Conservation (phyloP, 37 sponge, comb jelly and placozoan species). For the Beroe ovata region DNA sequence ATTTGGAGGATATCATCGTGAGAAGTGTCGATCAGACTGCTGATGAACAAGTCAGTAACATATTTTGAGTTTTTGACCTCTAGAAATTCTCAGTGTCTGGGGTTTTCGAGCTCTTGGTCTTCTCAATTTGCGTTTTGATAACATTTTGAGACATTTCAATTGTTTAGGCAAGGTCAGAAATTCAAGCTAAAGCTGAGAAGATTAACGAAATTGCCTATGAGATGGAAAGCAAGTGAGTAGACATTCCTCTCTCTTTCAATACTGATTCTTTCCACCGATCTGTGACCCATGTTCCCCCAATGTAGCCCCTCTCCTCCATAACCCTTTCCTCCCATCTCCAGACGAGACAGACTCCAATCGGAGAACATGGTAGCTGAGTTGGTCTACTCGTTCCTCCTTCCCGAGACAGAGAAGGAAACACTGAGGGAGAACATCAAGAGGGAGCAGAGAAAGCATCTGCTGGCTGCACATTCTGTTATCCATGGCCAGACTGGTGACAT, state of each 20-base stretch:
- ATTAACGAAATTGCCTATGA: conserved; percentile 85
- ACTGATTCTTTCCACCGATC: background rate
- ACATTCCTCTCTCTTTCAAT: conserved; percentile 3
- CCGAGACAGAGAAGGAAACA: conserved; percentile 90
- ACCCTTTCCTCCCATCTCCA: conserved; percentile 10
- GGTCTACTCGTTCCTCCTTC: conserved; percentile 92
- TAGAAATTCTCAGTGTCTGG: too few relatives aligned
- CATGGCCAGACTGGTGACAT: conserved; percentile 68
- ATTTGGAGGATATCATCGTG: conserved; percentile 91
- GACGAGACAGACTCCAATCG: conserved; percentile 50
- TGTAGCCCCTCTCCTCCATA: conserved; percentile 1
- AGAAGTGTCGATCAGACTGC: conserved; percentile 78
- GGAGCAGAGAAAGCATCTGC: conserved; percentile 71
- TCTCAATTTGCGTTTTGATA: too few relatives aligned
- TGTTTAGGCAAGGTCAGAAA: conserved; percentile 78
- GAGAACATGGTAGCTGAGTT: conserved; percentile 84
- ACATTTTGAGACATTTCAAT: too few relatives aligned
- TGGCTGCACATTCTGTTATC: conserved; percentile 89
- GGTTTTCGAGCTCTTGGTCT: too few relatives aligned
- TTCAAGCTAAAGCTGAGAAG: conserved; percentile 75
- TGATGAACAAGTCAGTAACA: conserved; percentile 80
- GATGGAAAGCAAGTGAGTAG: conserved; percentile 76
- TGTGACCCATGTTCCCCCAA: conserved; percentile 10
- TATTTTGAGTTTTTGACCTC: too few relatives aligned
- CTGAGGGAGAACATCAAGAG: conserved; percentile 76